These are phyloP conservation scores for Cyprinella venusta DNA, from an alignment of 2,797 vertebrate species.

Conservation along the genomic window DNA sequence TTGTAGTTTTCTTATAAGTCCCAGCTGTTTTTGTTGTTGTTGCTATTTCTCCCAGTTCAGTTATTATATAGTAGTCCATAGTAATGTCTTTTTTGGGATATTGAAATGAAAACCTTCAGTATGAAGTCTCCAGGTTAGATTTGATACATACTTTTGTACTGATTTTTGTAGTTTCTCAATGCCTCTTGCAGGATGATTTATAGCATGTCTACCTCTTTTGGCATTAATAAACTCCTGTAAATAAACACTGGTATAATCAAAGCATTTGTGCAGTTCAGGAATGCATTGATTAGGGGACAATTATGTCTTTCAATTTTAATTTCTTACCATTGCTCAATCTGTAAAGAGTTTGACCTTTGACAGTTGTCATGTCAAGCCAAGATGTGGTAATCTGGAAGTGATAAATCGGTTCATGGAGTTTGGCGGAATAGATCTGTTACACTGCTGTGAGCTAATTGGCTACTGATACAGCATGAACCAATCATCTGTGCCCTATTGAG, in stretches of 20 bases:
- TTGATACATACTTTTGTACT: neutral
- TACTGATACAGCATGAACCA: too few relatives aligned
- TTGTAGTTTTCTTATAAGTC: too few relatives aligned
- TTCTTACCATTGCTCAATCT: neutral
- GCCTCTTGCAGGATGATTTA: neutral
- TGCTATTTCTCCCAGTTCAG: neutral
- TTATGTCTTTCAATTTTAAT: neutral
- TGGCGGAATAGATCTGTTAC: too few relatives aligned
- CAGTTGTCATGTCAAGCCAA: neutral
- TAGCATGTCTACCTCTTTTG: too few relatives aligned
- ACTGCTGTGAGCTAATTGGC: too few relatives aligned
- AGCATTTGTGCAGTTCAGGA: neutral
- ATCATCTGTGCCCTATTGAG: too few relatives aligned
- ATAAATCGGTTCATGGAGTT: neutral
- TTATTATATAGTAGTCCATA: neutral
- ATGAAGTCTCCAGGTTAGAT: neutral
- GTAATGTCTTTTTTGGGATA: neutral
- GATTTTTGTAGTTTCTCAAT: neutral
- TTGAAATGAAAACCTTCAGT: neutral
- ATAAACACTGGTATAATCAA: neutral
- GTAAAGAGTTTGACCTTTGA: neutral
- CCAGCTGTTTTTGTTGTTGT: too few relatives aligned
- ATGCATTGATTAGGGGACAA: neutral
- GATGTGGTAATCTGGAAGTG: neutral
- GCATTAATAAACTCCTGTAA: constrained; percentile 7